A percentile compares a stretch with the other conserved stretches of the same genome.
phyloP scores from a whole-genome alignment of 2,888 invertebrate genomes.

The Parnassius mnemosyne region DNA sequence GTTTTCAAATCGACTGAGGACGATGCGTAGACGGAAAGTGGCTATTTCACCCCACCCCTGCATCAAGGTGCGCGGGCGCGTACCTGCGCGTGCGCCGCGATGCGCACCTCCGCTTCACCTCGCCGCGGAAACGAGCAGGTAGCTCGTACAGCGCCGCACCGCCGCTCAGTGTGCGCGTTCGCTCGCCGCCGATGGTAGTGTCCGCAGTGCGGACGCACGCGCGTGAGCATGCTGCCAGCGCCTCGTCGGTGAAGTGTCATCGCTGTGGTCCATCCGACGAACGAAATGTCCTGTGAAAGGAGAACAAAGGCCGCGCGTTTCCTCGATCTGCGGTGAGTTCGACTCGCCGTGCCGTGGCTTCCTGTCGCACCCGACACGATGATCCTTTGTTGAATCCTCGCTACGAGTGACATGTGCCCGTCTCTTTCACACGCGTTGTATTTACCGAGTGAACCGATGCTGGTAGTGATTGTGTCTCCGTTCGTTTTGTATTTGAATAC shows the following conservation, averaged over 20 bases:
- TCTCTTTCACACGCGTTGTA: constrained; percentile 68
- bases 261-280: constrained; percentile 58
- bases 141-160: constrained; percentile 52
- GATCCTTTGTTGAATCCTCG: constrained; percentile 74
- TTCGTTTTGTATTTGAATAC: constrained; percentile 39
- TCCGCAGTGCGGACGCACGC: constrained; percentile 67
- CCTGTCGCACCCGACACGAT: constrained; percentile 56
- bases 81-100: constrained; percentile 74
- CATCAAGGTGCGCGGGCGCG: constrained; percentile 40
- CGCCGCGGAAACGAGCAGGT: constrained; percentile 58
- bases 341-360: constrained; percentile 56
- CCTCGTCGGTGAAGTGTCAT: constrained; percentile 70
- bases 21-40: constrained; percentile 28
- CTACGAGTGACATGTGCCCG: constrained; percentile 62
- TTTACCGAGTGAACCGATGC: constrained; percentile 52
- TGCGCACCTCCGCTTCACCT: constrained; percentile 74
- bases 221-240: constrained; percentile 67
- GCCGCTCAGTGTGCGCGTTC: constrained; percentile 77
- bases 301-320: constrained; percentile 76
- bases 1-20: constrained; percentile 29
- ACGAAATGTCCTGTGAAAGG: constrained; percentile 78
- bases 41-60: constrained; percentile 26
- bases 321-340: constrained; percentile 79
- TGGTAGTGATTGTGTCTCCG: constrained; percentile 47
- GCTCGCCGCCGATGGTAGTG: constrained; percentile 78